Evolutionary conservation across 2,113 vertebrate genomes (phyloP), one percentile per base, ranked within the genome.

Genomic region (Pao palembangensis): DNA sequence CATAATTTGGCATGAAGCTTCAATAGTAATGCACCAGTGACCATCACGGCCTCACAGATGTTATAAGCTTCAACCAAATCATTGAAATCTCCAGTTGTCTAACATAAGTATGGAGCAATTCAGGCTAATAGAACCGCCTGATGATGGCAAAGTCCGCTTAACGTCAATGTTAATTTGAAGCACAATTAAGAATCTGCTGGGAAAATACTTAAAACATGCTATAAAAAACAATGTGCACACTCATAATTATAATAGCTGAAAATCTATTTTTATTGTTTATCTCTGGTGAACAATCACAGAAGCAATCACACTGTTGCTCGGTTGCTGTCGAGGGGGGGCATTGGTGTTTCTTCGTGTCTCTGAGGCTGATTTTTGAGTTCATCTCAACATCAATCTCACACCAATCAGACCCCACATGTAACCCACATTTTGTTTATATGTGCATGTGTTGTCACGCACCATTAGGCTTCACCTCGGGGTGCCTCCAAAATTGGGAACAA

Each of bases 401-500:
- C 31, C 31, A 38, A 12, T 38, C 34, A 8, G 11, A 38, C 34
- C 34, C 34, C 8, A 38, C 34, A 11, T 38, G 58, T 41, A 50
- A 15, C 18, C 61, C 59, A 14, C 48, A 46, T 54, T 34, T 48
- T 50, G 53, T 21, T 57, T 51, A 59, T 34, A 47, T 21, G 19
- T 31, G 17, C 25, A 55, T 23, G 68, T 75, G 63, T 69, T 54
- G 68, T 67, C 57, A 71, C 14, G 34, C 80, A 62, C 78, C 70
- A 76, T 84, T 84, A 71, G 75, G 55, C 58, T 38, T 82, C 73
- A 79, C 71, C 66, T 52, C 55, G 42, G 78, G 83, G 75, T 64
- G 67, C 68, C 75, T 73, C 75, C 54, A 28, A 79, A 66, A 68
- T 17, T 34, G 55, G 67, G 68, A 81, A 61, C 53, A 60, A 66